Percentiles rank a stretch among this genome's conserved stretches.
Conservation (phyloP, 2,797 vertebrate genomes). For the Sebastes aleutianus region DNA sequence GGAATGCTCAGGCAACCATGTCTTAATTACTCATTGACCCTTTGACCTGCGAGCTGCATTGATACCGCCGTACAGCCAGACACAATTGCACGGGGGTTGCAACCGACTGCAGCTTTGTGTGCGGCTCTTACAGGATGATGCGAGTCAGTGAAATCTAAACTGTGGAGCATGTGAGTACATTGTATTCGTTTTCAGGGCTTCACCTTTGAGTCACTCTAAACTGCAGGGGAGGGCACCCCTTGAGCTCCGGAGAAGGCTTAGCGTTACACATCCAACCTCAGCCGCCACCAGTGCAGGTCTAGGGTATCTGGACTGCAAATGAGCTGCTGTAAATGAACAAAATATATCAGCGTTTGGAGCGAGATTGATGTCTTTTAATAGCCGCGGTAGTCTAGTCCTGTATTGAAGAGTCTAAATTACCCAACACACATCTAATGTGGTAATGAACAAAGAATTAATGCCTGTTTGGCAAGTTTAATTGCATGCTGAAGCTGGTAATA, state of each 20-base stretch:
- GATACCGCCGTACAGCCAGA: constrained; percentile 68
- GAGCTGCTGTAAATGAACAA: constrained; percentile 88
- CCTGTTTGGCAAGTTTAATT: constrained; percentile 93
- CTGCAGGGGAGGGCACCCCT: constrained; percentile 73
- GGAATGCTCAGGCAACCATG: constrained; percentile 84
- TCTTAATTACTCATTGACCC: constrained; percentile 87
- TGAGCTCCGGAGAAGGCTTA: constrained; percentile 79
- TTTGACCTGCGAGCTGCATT: constrained; percentile 76
- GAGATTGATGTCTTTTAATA: constrained; percentile 93
- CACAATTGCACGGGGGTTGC: constrained; percentile 64
- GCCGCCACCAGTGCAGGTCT: constrained; percentile 79
- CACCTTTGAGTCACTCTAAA: constrained; percentile 79
- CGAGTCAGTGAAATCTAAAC: constrained; percentile 83
- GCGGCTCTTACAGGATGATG: constrained; percentile 76
- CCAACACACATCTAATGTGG: constrained; percentile 88
- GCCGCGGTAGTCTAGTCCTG: constrained; percentile 83
- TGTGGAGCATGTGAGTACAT: constrained; percentile 73
- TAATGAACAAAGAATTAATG: constrained; percentile 93
- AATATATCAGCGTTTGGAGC: constrained; percentile 85
- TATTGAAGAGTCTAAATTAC: constrained; percentile 91
- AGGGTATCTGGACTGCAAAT: constrained; percentile 86
- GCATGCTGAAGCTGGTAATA: constrained; percentile 87
- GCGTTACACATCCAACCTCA: constrained; percentile 81
- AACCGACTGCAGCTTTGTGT: constrained; percentile 78
- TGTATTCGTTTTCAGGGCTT: constrained; percentile 80